phyloP scores from a whole-genome alignment of 2,113 vertebrate species.

The Lonchura striata region DNA sequence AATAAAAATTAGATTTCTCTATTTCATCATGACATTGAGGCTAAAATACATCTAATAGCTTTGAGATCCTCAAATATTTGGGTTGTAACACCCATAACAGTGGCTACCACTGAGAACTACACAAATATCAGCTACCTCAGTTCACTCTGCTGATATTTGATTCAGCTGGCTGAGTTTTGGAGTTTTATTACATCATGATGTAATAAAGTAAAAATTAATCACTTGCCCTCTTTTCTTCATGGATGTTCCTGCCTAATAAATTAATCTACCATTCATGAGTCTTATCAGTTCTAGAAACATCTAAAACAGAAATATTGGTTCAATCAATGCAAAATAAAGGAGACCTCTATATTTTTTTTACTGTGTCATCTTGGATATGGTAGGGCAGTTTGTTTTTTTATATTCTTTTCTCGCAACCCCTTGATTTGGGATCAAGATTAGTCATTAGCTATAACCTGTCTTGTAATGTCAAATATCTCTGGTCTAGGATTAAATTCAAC shows the following conservation, averaged over 20 bases:
- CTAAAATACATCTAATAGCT: not conserved
- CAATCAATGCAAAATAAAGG: not conserved
- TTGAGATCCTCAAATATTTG: not conserved
- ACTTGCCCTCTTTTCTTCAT: not conserved
- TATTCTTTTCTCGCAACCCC: not conserved
- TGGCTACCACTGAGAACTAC: not conserved
- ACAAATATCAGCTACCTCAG: not conserved
- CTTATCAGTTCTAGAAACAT: not conserved
- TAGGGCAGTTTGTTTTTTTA: constrained; percentile 54
- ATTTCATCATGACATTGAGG: not conserved
- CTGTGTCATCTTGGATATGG: not conserved
- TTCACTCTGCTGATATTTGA: not conserved
- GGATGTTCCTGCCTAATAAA: not conserved
- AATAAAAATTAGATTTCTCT: not conserved
- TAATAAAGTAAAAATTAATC: not conserved
- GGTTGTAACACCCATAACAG: not conserved
- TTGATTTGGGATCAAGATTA: constrained; percentile 63
- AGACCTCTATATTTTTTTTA: not conserved
- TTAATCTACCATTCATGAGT: not conserved
- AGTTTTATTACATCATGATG: not conserved
- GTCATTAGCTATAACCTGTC: constrained; percentile 55
- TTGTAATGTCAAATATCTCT: constrained; percentile 51
- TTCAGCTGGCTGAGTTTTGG: not conserved
- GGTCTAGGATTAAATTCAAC: constrained; percentile 66
- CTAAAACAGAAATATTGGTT: not conserved